Evolutionary conservation across 2,113 vertebrate species (phyloP).

Genomic region (Corvus cornix): DNA sequence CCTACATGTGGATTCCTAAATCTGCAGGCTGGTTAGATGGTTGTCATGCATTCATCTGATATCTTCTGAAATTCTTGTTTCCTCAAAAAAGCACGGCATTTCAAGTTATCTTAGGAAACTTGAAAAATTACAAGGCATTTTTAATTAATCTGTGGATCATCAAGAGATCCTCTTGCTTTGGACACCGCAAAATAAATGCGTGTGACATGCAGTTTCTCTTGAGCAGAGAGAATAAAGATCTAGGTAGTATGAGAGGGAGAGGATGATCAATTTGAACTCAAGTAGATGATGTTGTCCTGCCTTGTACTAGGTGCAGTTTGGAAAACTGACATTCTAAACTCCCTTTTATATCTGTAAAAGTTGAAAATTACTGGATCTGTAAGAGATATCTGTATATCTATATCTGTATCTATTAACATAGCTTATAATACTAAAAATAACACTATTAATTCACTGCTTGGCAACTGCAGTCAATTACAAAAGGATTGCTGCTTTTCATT

Average conservation of each 20-base stretch:
- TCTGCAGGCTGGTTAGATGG: conserved; percentile 99
- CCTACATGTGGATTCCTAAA: conserved; percentile 93
- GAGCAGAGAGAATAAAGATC: background rate
- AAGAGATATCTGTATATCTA: background rate
- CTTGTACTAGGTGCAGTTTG: background rate
- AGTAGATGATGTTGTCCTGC: background rate
- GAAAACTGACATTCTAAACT: background rate
- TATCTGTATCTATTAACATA: no score
- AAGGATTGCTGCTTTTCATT: background rate
- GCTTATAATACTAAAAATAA: background rate
- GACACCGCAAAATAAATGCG: background rate
- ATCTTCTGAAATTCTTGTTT: conserved; percentile 63
- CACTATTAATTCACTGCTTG: background rate
- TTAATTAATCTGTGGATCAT: background rate
- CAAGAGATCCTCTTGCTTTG: background rate
- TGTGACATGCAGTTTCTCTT: background rate
- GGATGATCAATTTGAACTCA: background rate
- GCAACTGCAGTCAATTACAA: background rate
- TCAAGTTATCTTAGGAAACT: background rate
- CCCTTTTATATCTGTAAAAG: background rate
- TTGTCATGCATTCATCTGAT: conserved; percentile 87
- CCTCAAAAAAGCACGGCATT: conserved; percentile 31
- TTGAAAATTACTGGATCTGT: background rate
- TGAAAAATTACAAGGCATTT: background rate
- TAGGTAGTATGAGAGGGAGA: background rate